A percentile compares a stretch with the other conserved stretches of the same genome.
Conservation (phyloP, 2,113 vertebrate genomes). For the Eulacestoma nigropectus region DNA sequence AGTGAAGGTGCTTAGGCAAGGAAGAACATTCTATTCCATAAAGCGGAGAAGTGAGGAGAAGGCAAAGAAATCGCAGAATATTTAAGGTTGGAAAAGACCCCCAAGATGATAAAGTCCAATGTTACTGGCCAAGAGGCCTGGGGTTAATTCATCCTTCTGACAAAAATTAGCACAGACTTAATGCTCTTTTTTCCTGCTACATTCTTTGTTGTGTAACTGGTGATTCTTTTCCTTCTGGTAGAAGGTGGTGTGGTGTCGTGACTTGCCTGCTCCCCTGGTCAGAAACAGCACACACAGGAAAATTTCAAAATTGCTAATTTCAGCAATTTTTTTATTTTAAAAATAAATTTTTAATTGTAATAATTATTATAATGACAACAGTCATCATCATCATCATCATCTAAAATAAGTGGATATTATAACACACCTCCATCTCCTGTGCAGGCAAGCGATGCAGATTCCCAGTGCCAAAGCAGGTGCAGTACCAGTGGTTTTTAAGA, state of each 20-base stretch:
- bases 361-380: not conserved
- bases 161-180: not conserved
- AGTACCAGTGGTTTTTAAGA: not conserved
- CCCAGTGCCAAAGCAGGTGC: not conserved
- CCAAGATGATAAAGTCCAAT: not conserved
- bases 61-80: not conserved
- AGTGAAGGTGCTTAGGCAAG: not conserved
- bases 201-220: not conserved
- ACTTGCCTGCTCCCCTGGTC: not conserved
- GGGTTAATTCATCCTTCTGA: not conserved
- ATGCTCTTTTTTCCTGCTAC: not conserved
- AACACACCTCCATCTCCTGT: not conserved
- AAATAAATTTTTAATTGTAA: not conserved
- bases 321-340: not conserved
- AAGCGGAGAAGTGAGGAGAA: not conserved
- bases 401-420: not conserved
- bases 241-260: not conserved
- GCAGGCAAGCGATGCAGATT: accelerated
- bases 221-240: not conserved
- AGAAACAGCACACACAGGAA: not conserved
- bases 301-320: not conserved
- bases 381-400: not conserved
- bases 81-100: not conserved
- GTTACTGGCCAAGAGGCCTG: not conserved
- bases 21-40: not conserved